Base-by-base conservation (phyloP, 2,888 invertebrate species). In the Apotomis betuletana region DNA sequence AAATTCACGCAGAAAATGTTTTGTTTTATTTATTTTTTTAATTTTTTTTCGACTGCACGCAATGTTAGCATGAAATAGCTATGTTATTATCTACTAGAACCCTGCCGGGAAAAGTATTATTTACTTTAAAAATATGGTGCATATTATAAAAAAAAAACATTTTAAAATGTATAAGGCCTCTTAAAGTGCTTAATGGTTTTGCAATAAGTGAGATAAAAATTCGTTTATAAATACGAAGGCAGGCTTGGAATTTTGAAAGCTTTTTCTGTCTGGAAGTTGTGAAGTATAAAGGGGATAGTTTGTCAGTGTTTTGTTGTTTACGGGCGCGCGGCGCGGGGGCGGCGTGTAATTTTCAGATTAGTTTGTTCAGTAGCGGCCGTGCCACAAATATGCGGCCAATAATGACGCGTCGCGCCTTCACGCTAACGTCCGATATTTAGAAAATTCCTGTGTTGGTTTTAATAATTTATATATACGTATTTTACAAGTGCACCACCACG, bases 271-370 rank as follows among this genome's bases (percentile, higher is more conserved):
- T 15, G 15, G 15, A 15, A 27, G 68, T 75, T 76, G 71, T 74
- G 65, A 69, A 74, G 68, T 74, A 74, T 69, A 78, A 78, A 81
- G 74, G 77, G 70, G 70, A 70, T 77, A 78, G 81, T 82, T 84
- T 81, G 81, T 81, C 79, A 86, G 83, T 85, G 85, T 87, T 85
- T 83, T 84, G 87, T 84, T 84, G 83, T 84, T 83, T 82, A 78
- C 78, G 79, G 81, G 80, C 79, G 73, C 75, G 75, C 70, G 58
- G 62, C 72, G 77, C 70, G 74, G 71, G 73, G 68, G 79, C 76
- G 68, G 84, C 85, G 87, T 89, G 88, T 92, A 89, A 92, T 92
- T 92, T 91, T 87, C 90, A 90, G 90, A 92, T 92, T 92, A 92
- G 92, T 92, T 92, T 92, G 90, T 89, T 90, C 86, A 89, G 90